These are phyloP conservation scores for Dolichomitus sp. DNA, from an alignment of 2,888 invertebrate species.

Conservation along the genomic window DNA sequence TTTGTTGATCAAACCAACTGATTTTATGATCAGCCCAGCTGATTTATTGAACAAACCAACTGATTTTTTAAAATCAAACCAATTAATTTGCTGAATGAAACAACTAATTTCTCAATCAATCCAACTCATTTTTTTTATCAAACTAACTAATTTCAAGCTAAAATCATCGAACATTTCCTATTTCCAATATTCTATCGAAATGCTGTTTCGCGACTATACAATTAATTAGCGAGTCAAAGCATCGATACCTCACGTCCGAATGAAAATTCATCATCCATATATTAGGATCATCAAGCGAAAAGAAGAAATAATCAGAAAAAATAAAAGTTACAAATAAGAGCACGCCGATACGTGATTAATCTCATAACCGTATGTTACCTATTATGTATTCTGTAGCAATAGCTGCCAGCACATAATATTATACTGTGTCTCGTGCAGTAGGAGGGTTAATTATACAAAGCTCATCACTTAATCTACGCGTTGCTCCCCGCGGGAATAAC, in stretches of 20 bases:
- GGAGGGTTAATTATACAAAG: constrained; percentile 61
- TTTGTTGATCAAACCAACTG: too few species aligned
- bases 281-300: not conserved
- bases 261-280: not conserved
- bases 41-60: too few species aligned
- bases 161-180: constrained; percentile 1
- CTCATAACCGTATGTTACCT: constrained; percentile 11
- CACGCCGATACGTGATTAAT: constrained; percentile 30
- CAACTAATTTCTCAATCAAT: too few species aligned
- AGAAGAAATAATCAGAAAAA: not conserved
- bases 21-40: too few species aligned
- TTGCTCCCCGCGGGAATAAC: constrained; percentile 55
- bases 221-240: not conserved
- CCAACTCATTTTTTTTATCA: not conserved
- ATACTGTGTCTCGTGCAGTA: constrained; percentile 11
- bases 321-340: constrained; percentile 9
- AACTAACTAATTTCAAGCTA: not conserved
- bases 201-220: not conserved
- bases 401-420: constrained; percentile 36
- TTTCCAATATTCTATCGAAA: not conserved
- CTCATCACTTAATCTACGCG: constrained; percentile 63
- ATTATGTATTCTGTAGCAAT: constrained; percentile 8
- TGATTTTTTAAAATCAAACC: too few species aligned
- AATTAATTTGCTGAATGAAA: too few species aligned
- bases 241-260: not conserved